These are phyloP conservation scores for Pachycephala philippinensis DNA, from an alignment of 2,113 vertebrate species.

Conservation along the genomic window DNA sequence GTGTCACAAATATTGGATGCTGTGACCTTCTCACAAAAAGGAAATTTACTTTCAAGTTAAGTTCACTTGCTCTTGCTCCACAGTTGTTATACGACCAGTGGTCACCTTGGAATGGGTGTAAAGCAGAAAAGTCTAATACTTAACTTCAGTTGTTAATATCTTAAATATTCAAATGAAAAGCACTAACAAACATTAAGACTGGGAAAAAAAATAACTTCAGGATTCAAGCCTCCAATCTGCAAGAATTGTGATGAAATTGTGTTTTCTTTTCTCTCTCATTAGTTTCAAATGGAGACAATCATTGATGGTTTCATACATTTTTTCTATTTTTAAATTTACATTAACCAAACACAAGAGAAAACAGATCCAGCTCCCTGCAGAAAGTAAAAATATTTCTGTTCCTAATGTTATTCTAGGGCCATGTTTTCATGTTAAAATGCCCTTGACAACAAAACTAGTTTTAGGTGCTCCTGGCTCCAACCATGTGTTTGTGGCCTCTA, in stretches of 20 bases:
- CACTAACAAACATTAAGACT: not conserved
- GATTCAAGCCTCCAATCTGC: not conserved
- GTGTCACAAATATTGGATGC: not conserved
- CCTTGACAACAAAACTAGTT: not conserved
- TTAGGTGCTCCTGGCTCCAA: not conserved
- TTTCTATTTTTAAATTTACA: conserved; percentile 13
- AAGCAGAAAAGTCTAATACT: not conserved
- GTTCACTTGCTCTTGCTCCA: not conserved
- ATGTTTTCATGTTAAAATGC: not conserved
- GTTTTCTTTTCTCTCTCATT: not conserved
- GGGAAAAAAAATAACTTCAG: not conserved
- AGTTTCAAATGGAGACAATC: not conserved
- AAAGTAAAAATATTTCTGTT: not conserved
- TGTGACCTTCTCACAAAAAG: not conserved
- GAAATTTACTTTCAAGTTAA: not conserved
- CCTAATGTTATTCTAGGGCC: not conserved
- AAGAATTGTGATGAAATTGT: not conserved
- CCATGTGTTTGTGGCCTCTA: not conserved
- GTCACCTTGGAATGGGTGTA: not conserved
- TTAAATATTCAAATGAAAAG: not conserved
- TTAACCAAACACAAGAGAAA: conserved; percentile 2
- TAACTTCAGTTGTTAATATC: not conserved
- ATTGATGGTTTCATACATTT: not conserved
- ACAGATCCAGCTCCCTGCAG: not conserved
- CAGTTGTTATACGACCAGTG: not conserved